Evolutionary conservation across 2,113 vertebrate genomes (phyloP), one percentile per base, ranked within the genome.

Genomic region (Gasterosteus nipponicus): DNA sequence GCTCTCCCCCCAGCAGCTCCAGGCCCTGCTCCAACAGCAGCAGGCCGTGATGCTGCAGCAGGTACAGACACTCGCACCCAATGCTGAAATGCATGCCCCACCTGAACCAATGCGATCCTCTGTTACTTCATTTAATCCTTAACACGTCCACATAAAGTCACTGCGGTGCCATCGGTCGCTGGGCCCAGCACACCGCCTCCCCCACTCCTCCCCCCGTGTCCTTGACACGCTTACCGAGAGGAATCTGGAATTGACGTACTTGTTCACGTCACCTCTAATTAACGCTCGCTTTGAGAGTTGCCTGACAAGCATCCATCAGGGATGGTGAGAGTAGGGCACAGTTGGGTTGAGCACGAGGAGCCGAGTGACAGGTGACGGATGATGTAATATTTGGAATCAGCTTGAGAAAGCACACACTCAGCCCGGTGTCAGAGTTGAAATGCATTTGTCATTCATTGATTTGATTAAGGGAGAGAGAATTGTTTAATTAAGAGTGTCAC

Each of bases 21-120:
- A 99, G 91, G 97, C 97, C 56, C 96, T 99, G 86, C 97, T 99
- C 75, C 98, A 99, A 89, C 97, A 99, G 90, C 98, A 99, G 92
- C 97, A 99, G 92, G 97, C 98, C 11, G 97, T 99, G 87, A 98
- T 99, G 97, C 93, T 99, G 90, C 98, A 99, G 94, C 98, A 99
- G 97, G 97, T 99, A 96, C 41, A 9, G 33, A n/a, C 47, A 56
- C 38, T 12, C 18, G 49, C 33, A 96, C 38, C 8, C 41, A 19
- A 54, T 11, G 22, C 22, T 7, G 18, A 9, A 16, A 60, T 18
- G 29, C 73, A 70, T 7, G 15, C 57, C 60, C 63, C 53, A 33
- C 10, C 56, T 33, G 9, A 29, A 16, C 56, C 14, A 3, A 26
- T 26, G 7, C 54, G 31, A 29, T 31, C 15, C 29, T 14, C 16